These are phyloP conservation scores for Drosophila ezoana DNA, from an alignment of 2,888 invertebrate genomes.

Conservation along the genomic window DNA sequence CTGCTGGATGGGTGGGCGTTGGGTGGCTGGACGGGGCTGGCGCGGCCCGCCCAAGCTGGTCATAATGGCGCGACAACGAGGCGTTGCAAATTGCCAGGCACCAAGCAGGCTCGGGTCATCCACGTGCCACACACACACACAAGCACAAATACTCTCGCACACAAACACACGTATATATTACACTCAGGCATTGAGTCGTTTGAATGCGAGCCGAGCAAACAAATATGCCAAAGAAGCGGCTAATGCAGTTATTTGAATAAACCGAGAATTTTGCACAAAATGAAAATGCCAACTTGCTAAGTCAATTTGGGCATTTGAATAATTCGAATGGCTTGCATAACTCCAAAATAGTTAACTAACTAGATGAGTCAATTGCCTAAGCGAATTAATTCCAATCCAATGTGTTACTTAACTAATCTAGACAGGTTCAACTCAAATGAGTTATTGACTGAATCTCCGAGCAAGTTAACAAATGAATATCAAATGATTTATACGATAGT, in stretches of 20 bases:
- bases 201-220: constrained; percentile 40
- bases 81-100: constrained; percentile 60
- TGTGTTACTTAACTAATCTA: too few species aligned
- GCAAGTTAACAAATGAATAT: too few species aligned
- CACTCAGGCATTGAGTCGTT: constrained; percentile 39
- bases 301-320: background rate
- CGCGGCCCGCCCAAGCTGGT: constrained; percentile 35
- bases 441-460: too few species aligned
- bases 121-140: constrained; percentile 38
- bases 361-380: too few species aligned
- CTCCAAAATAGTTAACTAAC: background rate
- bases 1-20: too few species aligned
- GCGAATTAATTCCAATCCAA: too few species aligned
- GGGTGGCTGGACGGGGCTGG: constrained; percentile 6
- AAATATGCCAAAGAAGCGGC: constrained; percentile 13
- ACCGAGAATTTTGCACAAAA: background rate
- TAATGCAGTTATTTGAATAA: constrained; percentile 14
- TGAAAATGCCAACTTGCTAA: background rate
- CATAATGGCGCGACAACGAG: constrained; percentile 74
- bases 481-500: too few species aligned
- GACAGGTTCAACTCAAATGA: too few species aligned
- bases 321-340: background rate
- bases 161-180: constrained; percentile 8
- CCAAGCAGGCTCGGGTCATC: constrained; percentile 59
- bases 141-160: background rate